These are phyloP conservation scores for Tetragnatha montana DNA, from an alignment of 2,888 invertebrate genomes.

Conservation along the genomic window DNA sequence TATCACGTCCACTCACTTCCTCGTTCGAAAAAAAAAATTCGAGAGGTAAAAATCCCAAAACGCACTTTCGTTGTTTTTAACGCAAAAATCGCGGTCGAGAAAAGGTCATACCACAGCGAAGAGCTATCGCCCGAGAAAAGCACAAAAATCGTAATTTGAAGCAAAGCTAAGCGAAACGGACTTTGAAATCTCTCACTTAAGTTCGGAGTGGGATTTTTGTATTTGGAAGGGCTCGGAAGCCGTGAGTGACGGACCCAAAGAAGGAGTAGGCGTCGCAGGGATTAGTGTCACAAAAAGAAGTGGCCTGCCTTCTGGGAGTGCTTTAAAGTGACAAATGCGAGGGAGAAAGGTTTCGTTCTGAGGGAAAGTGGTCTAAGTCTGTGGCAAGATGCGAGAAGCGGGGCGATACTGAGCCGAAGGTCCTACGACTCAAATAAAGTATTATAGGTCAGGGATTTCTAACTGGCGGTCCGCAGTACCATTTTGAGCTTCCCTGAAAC, in stretches of 20 bases:
- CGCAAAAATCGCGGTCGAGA: conserved; percentile 41
- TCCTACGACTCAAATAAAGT: too few relatives aligned
- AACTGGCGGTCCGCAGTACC: too few relatives aligned
- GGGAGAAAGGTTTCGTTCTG: conserved; percentile 7
- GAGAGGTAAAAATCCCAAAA: conserved; percentile 16
- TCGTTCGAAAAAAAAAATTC: conserved; percentile 43
- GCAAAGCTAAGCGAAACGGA: conserved; percentile 12
- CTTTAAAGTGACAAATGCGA: conserved; percentile 68
- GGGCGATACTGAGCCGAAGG: too few relatives aligned
- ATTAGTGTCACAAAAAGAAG: conserved; percentile 66
- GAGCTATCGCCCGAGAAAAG: neutral
- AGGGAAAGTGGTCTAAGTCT: conserved; percentile 24
- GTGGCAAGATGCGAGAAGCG: too few relatives aligned
- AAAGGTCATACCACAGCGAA: conserved; percentile 32
- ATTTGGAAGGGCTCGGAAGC: conserved; percentile 54
- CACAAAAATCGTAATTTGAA: conserved; percentile 4
- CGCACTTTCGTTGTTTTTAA: conserved; percentile 43
- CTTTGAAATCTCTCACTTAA: conserved; percentile 39
- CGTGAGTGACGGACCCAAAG: conserved; percentile 57
- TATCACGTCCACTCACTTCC: conserved; percentile 27
- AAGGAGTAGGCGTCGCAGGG: conserved; percentile 67
- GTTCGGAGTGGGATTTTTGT: conserved; percentile 52
- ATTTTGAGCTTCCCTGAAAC: too few relatives aligned
- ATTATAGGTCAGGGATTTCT: too few relatives aligned
- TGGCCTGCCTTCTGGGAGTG: conserved; percentile 46